A percentile compares a stretch with the other conserved stretches of the same genome.
Conservation (phyloP, 2,888 invertebrate genomes). For the Noctua comes region DNA sequence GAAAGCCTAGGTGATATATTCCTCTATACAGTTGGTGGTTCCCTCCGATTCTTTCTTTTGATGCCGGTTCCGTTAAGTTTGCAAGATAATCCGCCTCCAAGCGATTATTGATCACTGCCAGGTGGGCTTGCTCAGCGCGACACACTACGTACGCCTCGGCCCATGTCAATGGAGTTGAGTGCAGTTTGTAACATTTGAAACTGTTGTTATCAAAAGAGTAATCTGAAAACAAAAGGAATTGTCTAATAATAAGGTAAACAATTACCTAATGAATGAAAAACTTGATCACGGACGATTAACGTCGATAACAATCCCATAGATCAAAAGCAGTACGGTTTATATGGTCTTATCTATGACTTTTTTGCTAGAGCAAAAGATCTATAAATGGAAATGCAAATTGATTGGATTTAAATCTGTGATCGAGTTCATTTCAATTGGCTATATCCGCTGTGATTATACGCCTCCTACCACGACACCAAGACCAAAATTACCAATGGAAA, state of each 20-base stretch:
- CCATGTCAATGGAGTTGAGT: conserved; percentile 77
- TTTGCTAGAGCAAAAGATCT: neutral
- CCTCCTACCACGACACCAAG: too few relatives aligned
- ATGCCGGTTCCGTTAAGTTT: conserved; percentile 2
- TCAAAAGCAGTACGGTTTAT: neutral
- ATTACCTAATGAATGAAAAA: neutral
- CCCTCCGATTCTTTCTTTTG: conserved; percentile 14
- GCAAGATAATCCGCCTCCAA: conserved; percentile 41
- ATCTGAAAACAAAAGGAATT: conserved; percentile 67
- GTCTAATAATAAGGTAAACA: neutral
- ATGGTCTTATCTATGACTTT: neutral
- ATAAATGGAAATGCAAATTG: neutral
- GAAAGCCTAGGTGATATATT: conserved; percentile 70
- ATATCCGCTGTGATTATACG: too few relatives aligned
- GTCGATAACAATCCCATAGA: neutral
- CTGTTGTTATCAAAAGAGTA: conserved; percentile 70
- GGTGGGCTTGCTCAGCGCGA: conserved; percentile 75
- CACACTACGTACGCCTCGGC: conserved; percentile 76
- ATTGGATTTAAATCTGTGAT: too few relatives aligned
- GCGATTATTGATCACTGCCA: conserved; percentile 75
- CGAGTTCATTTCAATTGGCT: too few relatives aligned
- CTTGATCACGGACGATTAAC: neutral
- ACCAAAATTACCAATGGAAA: neutral
- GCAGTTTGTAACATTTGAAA: conserved; percentile 81
- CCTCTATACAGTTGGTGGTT: conserved; percentile 21